Conservation (phyloP, 2,888 invertebrate species). For the Cerastis leucographa region DNA sequence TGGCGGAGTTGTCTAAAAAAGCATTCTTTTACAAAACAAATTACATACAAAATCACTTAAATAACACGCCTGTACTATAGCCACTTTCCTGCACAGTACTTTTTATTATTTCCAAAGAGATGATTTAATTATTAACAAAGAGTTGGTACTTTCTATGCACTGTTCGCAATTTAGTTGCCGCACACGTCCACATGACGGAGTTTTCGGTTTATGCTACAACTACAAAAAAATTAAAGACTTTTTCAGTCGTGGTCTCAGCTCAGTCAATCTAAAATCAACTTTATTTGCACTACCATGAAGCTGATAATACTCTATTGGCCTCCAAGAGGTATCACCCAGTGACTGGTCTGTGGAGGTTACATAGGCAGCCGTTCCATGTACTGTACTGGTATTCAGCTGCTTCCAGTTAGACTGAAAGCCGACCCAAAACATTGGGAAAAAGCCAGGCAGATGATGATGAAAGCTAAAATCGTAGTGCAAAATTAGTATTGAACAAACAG, state of each 20-base stretch:
- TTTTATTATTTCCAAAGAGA: slow-evolving; percentile 9
- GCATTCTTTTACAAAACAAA: background rate
- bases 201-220: background rate
- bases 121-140: slow-evolving; percentile 24
- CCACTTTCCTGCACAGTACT: background rate
- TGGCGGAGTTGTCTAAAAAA: background rate
- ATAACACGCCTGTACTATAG: background rate
- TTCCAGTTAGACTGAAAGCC: background rate
- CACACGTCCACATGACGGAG: background rate
- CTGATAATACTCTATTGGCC: background rate
- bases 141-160: background rate
- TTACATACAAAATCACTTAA: background rate
- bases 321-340: background rate
- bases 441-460: background rate
- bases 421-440: background rate
- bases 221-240: too few relatives aligned
- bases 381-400: background rate
- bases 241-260: background rate
- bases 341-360: background rate
- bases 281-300: background rate
- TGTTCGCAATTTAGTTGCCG: background rate
- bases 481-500: background rate
- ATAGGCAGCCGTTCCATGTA: background rate
- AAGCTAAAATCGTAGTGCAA: background rate
- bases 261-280: background rate